Base-by-base conservation (phyloP, 2,888 invertebrate species). In the Pristionchus entomophagus region DNA sequence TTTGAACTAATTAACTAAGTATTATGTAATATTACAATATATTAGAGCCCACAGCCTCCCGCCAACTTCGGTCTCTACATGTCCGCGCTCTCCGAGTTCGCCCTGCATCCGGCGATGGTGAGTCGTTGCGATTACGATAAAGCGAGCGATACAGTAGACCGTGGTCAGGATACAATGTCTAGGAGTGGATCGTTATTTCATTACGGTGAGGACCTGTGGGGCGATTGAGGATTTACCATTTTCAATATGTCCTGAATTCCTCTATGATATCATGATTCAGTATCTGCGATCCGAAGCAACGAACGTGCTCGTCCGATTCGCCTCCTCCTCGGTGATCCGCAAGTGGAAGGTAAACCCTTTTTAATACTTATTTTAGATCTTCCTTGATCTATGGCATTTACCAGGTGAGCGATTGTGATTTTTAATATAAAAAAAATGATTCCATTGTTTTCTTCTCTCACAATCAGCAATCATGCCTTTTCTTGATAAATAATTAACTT, bases 71-170 rank as follows among this genome's bases (percentile, higher is more conserved):
- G 81, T 14, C 65, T 88, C 45, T 91, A 92, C 84, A 87, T 91
- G 10, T 82, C 87, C 2, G 91, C 90, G 8, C 53, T 92, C 35
- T 84, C 85, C 65, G 89, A 86, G 35, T 88, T 91, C 69, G 92
- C 92, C 80, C 62, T 53, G 14, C 91, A 91, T 88, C 91, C 91
- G 14, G 88, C 91, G 29, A 65, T 91, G 86, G 87, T 88, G n/a
- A n/a, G n/a, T n/a, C n/a, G n/a, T n/a, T n/a, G n/a, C n/a, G n/a
- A n/a, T n/a, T n/a, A n/a, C n/a, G n/a, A n/a, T n/a, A n/a, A n/a
- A n/a, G n/a, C n/a, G n/a, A n/a, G n/a, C n/a, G n/a, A n/a, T n/a
- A n/a, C n/a, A n/a, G n/a, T n/a, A n/a, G n/a, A n/a, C n/a, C n/a
- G n/a, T n/a, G n/a, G n/a, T n/a, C n/a, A n/a, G n/a, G n/a, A n/a